A percentile compares a stretch with the other conserved stretches of the same genome.
Conservation (phyloP, 2,113 vertebrate genomes). For the Nicator chloris region DNA sequence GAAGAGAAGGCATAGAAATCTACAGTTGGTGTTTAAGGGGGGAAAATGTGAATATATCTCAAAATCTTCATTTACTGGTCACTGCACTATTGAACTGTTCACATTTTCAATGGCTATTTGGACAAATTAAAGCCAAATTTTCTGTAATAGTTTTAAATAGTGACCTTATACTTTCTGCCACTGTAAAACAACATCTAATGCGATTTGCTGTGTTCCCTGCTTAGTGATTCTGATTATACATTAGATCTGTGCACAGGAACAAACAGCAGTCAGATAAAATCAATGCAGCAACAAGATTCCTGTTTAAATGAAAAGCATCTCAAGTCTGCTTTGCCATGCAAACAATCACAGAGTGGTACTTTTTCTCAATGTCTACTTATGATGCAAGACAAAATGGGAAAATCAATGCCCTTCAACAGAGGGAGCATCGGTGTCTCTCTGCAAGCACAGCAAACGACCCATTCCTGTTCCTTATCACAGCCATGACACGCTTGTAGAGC, state of each 20-base stretch:
- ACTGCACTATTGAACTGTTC: background rate
- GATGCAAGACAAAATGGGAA: slow-evolving; percentile 52
- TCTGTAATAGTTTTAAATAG: background rate
- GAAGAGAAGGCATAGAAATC: background rate
- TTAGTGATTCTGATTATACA: slow-evolving; percentile 60
- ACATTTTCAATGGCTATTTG: background rate
- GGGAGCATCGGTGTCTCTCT: slow-evolving; percentile 1
- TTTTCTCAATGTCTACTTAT: slow-evolving; percentile 56
- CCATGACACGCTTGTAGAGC: background rate
- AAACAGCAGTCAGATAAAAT: slow-evolving; percentile 69
- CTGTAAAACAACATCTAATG: background rate
- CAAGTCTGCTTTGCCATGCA: slow-evolving; percentile 49
- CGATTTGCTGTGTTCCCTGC: background rate
- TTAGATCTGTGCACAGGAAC: slow-evolving; percentile 62
- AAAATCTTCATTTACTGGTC: background rate
- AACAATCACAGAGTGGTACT: slow-evolving; percentile 43
- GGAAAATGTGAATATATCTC: background rate
- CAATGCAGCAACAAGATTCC: slow-evolving; percentile 65
- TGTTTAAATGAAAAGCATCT: slow-evolving; percentile 69
- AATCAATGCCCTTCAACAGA: slow-evolving; percentile 48
- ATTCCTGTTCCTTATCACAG: slow-evolving; percentile 43
- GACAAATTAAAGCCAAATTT: background rate
- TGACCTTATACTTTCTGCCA: background rate
- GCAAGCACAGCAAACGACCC: background rate
- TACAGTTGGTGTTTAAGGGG: background rate